Evolutionary conservation across 2,888 invertebrate genomes (phyloP).

Genomic region (Agonopterix alstromeriana): DNA sequence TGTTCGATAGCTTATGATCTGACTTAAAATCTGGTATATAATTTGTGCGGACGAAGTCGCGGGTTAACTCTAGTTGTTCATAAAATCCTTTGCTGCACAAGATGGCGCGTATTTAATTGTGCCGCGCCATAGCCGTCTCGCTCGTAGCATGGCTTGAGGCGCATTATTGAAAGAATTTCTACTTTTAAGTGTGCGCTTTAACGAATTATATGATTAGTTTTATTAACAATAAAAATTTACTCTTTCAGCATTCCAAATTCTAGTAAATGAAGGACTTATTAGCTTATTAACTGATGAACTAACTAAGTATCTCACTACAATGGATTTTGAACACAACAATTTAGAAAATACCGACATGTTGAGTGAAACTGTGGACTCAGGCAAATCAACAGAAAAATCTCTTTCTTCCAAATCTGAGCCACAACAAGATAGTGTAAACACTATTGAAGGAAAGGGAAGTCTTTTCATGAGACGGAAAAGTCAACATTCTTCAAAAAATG

Average conservation of each 20-base stretch:
- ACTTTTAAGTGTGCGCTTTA: too few species aligned
- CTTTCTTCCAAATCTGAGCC: constrained; percentile 6
- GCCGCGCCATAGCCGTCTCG: too few species aligned
- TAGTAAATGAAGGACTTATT: constrained; percentile 64
- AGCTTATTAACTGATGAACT: constrained; percentile 57
- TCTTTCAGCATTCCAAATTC: constrained; percentile 62
- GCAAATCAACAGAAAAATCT: constrained; percentile 17
- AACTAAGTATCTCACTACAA: constrained; percentile 47
- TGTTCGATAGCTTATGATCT: too few species aligned
- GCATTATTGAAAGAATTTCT: too few species aligned
- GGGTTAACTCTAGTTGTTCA: too few species aligned
- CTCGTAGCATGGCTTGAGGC: too few species aligned
- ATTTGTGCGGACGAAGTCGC: too few species aligned
- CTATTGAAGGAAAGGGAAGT: constrained; percentile 24
- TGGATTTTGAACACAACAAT: constrained; percentile 58
- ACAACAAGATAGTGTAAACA: neutral
- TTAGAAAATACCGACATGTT: constrained; percentile 23
- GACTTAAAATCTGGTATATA: too few species aligned
- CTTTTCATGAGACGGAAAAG: constrained; percentile 44
- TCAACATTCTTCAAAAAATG: constrained; percentile 32
- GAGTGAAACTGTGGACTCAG: constrained; percentile 16
- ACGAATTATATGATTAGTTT: too few species aligned
- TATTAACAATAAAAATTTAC: neutral
- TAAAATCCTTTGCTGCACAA: too few species aligned
- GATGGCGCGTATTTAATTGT: too few species aligned